Evolutionary conservation across 2,888 invertebrate species (phyloP), one percentile per base, ranked within the genome.

Genomic region (Agrotis clavis): DNA sequence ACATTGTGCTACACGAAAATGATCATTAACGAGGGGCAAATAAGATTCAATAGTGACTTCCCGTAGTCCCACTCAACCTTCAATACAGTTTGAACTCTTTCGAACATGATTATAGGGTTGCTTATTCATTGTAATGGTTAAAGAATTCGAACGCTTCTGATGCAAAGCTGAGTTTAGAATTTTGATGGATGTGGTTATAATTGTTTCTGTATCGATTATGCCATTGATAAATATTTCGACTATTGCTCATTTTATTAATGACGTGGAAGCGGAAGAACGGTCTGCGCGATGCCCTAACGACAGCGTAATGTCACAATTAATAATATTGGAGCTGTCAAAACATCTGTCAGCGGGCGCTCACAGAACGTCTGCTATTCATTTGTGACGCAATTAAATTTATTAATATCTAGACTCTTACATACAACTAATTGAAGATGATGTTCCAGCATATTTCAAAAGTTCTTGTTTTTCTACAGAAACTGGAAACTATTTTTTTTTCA

Each of bases 181-280:
- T 94, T 95, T 96, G 96, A 96, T 96, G 93, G 93, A 96, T 96
- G 95, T 92, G 93, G 93, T 96, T 96, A 96, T 96, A 96, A 96
- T 96, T 96, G 96, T 96, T 96, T 95, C 95, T 94, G 95, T 96
- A 96, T 96, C 96, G 96, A 96, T 96, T 96, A 96, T 96, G 96
- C 95, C 96, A 96, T 95, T 96, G 96, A 96, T 96, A 95, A 95
- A 96, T 95, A 96, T 95, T 95, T 93, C 94, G 93, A 94, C 95
- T 94, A 96, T 96, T 94, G 93, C 95, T 95, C 95, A 95, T 95
- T 95, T 96, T 96, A 95, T 96, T 95, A 96, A 96, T 96, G 95
- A 96, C 92, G 89, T 95, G 93, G 94, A 95, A 95, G 91, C 94
- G 96, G 95, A 95, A 95, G 95, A 95, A 90, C 92, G 88, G 90